Evolutionary conservation across 2,113 vertebrate genomes (phyloP), one percentile per base, ranked within the genome.

Genomic region (Carassius auratus): DNA sequence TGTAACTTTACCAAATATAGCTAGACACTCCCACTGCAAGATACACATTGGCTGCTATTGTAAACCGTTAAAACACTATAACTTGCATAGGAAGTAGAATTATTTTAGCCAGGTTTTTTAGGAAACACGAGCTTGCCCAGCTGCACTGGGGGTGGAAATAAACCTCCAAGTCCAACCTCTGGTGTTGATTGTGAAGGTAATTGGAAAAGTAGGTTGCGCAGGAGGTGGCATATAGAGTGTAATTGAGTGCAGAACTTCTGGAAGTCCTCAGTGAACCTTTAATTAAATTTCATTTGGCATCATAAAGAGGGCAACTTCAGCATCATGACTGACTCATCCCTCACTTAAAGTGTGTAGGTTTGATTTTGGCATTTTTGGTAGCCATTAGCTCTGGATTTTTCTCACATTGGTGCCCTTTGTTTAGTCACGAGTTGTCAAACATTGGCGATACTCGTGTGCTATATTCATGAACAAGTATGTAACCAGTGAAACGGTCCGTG

Each of bases 281-380:
- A 93, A 92, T 93, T 89, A 92, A 92, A 90, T 85, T 93, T 66
- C 30, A 81, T 79, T 87, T 90, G 88, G 52, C 88, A 89, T 74
- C 77, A 82, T 88, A 88, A 87, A 89, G 33, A 86, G 82, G 19
- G 61, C 38, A 85, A 86, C 76, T 86, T 78, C 38, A 71, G 62
- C 42, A 81, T 66, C 38, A 68, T 42, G 48, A 61, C 79, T 69
- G 80, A 85, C 81, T 86, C 84, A 86, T 9, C 82, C 74, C n/a
- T 73, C 4, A 17, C 82, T 88, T 84, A 85, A 30, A 30, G 30
- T 30, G 30, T 30, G 30, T 30, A 30, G 30, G 30, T 30, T 30
- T 30, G 30, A 30, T 30, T 30, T 30, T 30, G 30, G 30, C 30
- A 30, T 30, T 30, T 30, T 30, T 30, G 30, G 30, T 30, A 1